A percentile compares a stretch with the other conserved stretches of the same genome.
phyloP scores from a whole-genome alignment of 2,797 vertebrate species.

The Sparidentex hasta region DNA sequence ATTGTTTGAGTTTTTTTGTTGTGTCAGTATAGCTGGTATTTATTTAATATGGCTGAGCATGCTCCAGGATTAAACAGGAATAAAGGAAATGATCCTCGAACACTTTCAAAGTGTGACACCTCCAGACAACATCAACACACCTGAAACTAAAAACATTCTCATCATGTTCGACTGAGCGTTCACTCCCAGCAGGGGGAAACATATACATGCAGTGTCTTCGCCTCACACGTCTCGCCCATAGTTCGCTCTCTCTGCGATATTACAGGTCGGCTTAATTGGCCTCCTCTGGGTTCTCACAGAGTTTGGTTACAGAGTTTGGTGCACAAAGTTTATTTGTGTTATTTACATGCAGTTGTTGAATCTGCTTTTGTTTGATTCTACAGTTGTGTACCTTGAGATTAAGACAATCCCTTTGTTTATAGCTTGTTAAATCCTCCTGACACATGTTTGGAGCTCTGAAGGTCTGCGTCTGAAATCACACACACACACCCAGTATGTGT shows the following conservation, averaged over 20 bases:
- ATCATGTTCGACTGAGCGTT: background rate
- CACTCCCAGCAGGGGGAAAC: no score
- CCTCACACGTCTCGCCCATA: background rate
- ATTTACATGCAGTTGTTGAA: background rate
- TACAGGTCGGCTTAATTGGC: conserved; percentile 17
- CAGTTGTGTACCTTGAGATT: background rate
- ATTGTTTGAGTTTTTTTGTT: conserved; percentile 25
- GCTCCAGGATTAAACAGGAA: background rate
- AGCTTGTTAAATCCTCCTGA: background rate
- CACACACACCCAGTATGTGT: no score
- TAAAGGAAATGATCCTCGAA: background rate
- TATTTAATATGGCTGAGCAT: conserved; percentile 32
- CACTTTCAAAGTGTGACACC: background rate
- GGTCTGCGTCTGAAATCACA: no score
- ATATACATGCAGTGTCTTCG: no score
- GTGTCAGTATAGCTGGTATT: background rate
- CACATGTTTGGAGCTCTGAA: background rate
- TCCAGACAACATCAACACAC: background rate
- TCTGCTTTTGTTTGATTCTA: background rate
- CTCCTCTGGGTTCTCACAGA: background rate
- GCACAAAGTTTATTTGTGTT: conserved; percentile 4
- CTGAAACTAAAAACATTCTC: background rate
- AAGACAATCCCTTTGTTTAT: background rate
- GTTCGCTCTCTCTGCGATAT: background rate
- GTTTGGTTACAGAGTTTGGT: background rate